These are phyloP conservation scores for Encarsia formosa DNA, from an alignment of 2,888 invertebrate genomes.

Conservation along the genomic window DNA sequence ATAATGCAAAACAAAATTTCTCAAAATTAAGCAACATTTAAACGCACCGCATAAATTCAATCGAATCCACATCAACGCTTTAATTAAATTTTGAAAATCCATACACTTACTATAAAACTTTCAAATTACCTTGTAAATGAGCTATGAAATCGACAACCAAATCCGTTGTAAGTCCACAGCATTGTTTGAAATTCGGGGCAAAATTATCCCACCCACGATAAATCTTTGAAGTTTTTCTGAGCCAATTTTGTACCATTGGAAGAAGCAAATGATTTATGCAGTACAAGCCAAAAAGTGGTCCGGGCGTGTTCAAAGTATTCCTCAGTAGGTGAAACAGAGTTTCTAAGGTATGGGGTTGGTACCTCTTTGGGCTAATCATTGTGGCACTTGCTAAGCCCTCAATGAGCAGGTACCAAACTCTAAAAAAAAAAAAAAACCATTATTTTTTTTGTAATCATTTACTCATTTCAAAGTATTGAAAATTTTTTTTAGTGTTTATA, in stretches of 20 bases:
- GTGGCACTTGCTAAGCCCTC: conserved; percentile 81
- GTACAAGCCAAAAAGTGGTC: conserved; percentile 83
- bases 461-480: too few relatives aligned
- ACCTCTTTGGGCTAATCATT: conserved; percentile 71
- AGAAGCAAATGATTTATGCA: conserved; percentile 88
- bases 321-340: conserved; percentile 79
- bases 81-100: too few relatives aligned
- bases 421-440: conserved; percentile 38
- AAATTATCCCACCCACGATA: conserved; percentile 71
- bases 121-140: conserved; percentile 69
- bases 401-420: conserved; percentile 85
- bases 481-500: too few relatives aligned
- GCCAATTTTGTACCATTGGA: conserved; percentile 91
- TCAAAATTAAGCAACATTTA: background rate
- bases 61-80: too few relatives aligned
- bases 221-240: conserved; percentile 67
- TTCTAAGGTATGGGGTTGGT: conserved; percentile 84
- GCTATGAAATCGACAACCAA: conserved; percentile 81
- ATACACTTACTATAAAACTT: too few relatives aligned
- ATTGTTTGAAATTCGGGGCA: conserved; percentile 90
- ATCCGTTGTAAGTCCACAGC: conserved; percentile 89
- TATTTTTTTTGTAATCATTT: background rate
- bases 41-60: too few relatives aligned
- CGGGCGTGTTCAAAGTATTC: conserved; percentile 74
- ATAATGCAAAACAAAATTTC: background rate